Evolutionary conservation across 1,140 invertebrate genomes (phyloP).

Genomic region (Lanistes nyassanus): DNA sequence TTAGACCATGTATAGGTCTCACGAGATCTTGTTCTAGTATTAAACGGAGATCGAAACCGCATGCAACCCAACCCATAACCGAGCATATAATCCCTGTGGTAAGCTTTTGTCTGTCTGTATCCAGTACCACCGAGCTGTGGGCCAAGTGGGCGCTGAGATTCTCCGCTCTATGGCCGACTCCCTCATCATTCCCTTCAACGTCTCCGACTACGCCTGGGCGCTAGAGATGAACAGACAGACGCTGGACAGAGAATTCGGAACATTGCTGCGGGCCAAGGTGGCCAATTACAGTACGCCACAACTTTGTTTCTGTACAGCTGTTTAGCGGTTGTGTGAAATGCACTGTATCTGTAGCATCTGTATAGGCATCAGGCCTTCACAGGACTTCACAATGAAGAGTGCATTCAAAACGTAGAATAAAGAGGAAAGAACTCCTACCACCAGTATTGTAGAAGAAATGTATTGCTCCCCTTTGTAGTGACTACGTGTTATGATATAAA

Average conservation of each 20-base stretch:
- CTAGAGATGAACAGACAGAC: slow-evolving; percentile 27
- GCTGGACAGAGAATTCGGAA: slow-evolving; percentile 34
- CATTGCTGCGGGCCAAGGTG: slow-evolving; percentile 22
- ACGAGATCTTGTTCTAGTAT: too few relatives aligned
- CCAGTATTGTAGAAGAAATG: not conserved
- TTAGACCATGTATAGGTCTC: too few relatives aligned
- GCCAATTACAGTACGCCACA: slow-evolving; percentile 16
- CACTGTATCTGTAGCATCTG: not conserved
- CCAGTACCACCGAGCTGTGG: slow-evolving; percentile 59
- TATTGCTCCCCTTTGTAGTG: not conserved
- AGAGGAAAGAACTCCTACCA: not conserved
- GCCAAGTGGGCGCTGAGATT: slow-evolving; percentile 60
- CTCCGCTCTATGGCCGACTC: slow-evolving; percentile 62
- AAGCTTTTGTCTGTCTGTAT: not conserved
- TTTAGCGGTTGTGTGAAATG: not conserved
- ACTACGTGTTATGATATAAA: not conserved
- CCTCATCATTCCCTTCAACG: slow-evolving; percentile 63
- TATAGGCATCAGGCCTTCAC: not conserved
- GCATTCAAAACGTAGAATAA: not conserved
- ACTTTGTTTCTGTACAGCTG: not conserved
- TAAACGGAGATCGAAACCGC: too few relatives aligned
- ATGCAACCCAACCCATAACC: too few relatives aligned
- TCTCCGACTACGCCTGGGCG: slow-evolving; percentile 37
- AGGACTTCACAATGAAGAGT: not conserved
- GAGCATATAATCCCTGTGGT: too few relatives aligned